These are phyloP conservation scores for Cylindroiulus punctatus DNA, from an alignment of 2,888 invertebrate species.

Conservation along the genomic window DNA sequence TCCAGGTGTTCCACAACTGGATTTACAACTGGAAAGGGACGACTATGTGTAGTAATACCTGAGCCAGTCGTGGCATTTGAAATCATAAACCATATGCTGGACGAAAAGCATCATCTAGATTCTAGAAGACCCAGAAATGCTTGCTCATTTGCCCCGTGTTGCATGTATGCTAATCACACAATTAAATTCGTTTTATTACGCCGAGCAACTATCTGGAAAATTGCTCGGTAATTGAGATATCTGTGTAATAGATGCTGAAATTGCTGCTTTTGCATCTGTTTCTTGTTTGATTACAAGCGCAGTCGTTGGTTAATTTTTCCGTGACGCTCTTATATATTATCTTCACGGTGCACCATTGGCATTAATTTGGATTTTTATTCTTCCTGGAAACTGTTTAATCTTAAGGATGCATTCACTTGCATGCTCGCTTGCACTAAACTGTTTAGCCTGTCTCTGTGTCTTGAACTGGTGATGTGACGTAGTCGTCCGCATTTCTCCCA, in stretches of 20 bases:
- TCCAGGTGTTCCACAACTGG: no score
- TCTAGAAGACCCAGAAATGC: not conserved
- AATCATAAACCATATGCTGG: no score
- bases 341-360: conserved; percentile 16
- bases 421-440: conserved; percentile 31
- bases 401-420: not conserved
- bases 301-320: conserved; percentile 8
- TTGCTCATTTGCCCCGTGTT: not conserved
- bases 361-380: conserved; percentile 29
- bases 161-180: conserved; percentile 21
- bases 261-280: conserved; percentile 33
- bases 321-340: conserved; percentile 5
- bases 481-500: not conserved
- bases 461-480: conserved; percentile 22
- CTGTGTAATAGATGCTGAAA: conserved; percentile 8
- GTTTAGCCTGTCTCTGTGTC: conserved; percentile 3
- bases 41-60: no score
- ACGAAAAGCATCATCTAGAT: not conserved
- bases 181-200: conserved; percentile 49
- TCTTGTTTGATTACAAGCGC: not conserved
- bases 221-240: conserved; percentile 41
- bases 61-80: no score
- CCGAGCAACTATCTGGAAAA: conserved; percentile 41
- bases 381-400: conserved; percentile 30
- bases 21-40: no score